These are phyloP conservation scores for Eciton burchellii DNA, from an alignment of 1,140 invertebrate genomes.

Conservation along the genomic window DNA sequence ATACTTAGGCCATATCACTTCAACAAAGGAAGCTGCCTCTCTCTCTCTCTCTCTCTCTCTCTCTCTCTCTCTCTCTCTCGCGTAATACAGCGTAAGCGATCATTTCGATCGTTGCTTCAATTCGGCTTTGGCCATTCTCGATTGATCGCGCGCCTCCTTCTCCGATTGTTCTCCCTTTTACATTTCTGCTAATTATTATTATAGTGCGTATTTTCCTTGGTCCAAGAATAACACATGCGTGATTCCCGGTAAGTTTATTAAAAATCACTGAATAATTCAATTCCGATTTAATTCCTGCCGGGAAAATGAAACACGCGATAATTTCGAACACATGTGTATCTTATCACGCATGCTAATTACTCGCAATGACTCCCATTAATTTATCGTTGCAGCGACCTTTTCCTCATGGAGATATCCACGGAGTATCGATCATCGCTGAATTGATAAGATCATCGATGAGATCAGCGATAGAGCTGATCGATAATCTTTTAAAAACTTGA, in stretches of 20 bases:
- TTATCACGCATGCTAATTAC: conserved; percentile 25
- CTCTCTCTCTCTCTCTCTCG: not conserved
- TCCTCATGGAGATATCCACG: not conserved
- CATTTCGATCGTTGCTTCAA: not conserved
- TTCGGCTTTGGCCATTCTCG: not conserved
- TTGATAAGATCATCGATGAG: not conserved
- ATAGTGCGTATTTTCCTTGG: too few species aligned
- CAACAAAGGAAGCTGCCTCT: conserved; percentile 51
- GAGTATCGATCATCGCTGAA: not conserved
- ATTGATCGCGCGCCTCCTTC: too few species aligned
- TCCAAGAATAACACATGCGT: too few species aligned
- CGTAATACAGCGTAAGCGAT: not conserved
- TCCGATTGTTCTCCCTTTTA: not conserved
- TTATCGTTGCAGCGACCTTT: not conserved
- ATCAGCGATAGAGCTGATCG: not conserved
- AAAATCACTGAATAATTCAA: not conserved
- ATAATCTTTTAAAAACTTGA: not conserved
- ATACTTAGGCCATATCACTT: conserved; percentile 43
- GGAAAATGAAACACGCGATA: not conserved
- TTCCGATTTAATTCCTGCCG: not conserved
- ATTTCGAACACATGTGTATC: not conserved
- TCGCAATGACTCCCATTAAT: not conserved
- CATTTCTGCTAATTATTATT: too few species aligned
- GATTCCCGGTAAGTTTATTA: too few species aligned
- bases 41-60: conserved; percentile 2